These are phyloP conservation scores for Temnothorax curvispinosus DNA, from an alignment of 1,140 invertebrate species.

Conservation along the genomic window DNA sequence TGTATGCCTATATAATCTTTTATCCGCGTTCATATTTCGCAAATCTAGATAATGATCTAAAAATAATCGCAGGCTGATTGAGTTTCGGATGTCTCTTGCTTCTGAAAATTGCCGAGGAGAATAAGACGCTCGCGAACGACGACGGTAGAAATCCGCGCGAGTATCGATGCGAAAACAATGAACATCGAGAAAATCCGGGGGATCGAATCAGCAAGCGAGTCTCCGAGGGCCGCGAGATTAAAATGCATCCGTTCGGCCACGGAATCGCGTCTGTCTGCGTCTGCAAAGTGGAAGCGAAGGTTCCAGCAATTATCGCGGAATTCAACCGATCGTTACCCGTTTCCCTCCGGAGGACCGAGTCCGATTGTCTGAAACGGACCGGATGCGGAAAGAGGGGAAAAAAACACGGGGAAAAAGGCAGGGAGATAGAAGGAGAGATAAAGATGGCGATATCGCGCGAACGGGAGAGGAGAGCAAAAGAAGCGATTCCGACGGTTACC, in stretches of 20 bases:
- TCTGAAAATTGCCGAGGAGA: background rate
- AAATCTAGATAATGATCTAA: background rate
- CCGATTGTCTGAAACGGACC: constrained; percentile 64
- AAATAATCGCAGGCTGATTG: background rate
- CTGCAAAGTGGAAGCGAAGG: constrained; percentile 63
- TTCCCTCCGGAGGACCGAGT: constrained; percentile 54
- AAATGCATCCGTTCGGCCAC: constrained; percentile 66
- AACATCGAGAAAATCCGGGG: constrained; percentile 29
- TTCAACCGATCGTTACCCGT: constrained; percentile 67
- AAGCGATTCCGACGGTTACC: constrained; percentile 55
- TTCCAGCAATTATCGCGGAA: constrained; percentile 69
- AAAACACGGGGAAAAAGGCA: background rate
- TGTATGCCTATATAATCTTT: background rate
- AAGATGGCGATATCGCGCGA: constrained; percentile 44
- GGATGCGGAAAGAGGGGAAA: constrained; percentile 34
- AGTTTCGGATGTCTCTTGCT: background rate
- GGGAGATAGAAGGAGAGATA: constrained; percentile 21
- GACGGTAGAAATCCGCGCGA: background rate
- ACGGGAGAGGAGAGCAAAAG: constrained; percentile 59
- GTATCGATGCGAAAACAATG: constrained; percentile 51
- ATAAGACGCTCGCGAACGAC: background rate
- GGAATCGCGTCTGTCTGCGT: constrained; percentile 35
- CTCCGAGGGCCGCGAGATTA: constrained; percentile 56
- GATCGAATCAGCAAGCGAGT: constrained; percentile 22
- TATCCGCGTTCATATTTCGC: background rate